A percentile compares a stretch with the other conserved stretches of the same genome.
phyloP scores from a whole-genome alignment of 2,113 vertebrate species.

The Calyptommatus sinebrachiatus region DNA sequence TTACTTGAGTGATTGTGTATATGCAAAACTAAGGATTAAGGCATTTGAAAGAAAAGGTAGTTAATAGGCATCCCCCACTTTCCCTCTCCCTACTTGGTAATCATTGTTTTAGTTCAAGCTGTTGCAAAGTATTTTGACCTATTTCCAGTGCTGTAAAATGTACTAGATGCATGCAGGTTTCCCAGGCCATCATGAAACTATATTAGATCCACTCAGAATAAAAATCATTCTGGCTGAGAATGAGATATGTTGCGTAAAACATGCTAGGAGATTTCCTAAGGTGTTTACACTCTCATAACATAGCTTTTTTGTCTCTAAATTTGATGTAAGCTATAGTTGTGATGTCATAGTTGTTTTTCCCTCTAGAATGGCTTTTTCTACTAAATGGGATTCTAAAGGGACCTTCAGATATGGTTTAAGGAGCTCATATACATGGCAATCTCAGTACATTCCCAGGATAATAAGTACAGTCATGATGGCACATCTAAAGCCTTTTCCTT shows the following conservation, averaged over 20 bases:
- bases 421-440: too few species aligned
- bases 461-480: too few species aligned
- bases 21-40: slow-evolving; percentile 31
- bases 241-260: neutral
- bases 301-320: neutral
- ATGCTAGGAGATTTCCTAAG: neutral
- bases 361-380: neutral
- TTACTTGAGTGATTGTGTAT: slow-evolving; percentile 32
- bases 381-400: neutral
- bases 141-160: neutral
- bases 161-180: neutral
- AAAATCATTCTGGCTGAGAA: neutral
- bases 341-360: neutral
- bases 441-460: too few species aligned
- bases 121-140: slow-evolving; percentile 16
- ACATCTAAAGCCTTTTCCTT: too few species aligned
- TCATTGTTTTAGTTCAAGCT: slow-evolving; percentile 12
- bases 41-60: slow-evolving; percentile 34
- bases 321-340: neutral
- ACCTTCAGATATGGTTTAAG: too few species aligned
- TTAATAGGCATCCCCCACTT: slow-evolving; percentile 17
- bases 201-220: neutral
- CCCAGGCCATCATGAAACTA: neutral
- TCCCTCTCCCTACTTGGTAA: neutral
- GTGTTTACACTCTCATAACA: neutral